Conservation (phyloP, 1,140 invertebrate species). For the Paraescarpia echinospica region DNA sequence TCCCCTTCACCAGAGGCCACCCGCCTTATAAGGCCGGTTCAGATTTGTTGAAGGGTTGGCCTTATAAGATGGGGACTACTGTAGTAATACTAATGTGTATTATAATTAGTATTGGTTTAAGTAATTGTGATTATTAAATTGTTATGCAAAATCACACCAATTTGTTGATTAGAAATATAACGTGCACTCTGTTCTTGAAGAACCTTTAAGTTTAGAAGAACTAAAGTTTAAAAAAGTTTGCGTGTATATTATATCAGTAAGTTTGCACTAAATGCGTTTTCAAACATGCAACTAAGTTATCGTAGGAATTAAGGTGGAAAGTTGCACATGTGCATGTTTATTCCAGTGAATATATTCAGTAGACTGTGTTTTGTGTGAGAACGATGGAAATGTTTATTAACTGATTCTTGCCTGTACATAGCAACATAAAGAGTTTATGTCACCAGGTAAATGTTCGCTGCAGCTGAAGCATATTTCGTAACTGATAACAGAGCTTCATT, state of each 20-base stretch:
- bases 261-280: background rate
- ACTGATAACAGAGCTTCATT: background rate
- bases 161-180: background rate
- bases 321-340: background rate
- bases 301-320: background rate
- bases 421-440: background rate
- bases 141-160: background rate
- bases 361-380: background rate
- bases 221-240: background rate
- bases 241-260: background rate
- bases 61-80: too few species aligned
- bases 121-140: background rate
- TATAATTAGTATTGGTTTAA: background rate
- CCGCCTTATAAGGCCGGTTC: too few species aligned
- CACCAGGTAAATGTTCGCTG: background rate
- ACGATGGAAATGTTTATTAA: background rate
- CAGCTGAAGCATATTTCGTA: background rate
- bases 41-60: too few species aligned
- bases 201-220: background rate
- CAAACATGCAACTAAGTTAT: background rate
- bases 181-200: background rate
- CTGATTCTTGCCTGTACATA: background rate
- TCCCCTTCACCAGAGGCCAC: too few species aligned
- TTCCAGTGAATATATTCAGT: background rate
- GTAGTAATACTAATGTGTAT: too few species aligned